A percentile compares a stretch with the other conserved stretches of the same genome.
Conservation (phyloP, 2,113 vertebrate genomes). For the Nibea coibor region DNA sequence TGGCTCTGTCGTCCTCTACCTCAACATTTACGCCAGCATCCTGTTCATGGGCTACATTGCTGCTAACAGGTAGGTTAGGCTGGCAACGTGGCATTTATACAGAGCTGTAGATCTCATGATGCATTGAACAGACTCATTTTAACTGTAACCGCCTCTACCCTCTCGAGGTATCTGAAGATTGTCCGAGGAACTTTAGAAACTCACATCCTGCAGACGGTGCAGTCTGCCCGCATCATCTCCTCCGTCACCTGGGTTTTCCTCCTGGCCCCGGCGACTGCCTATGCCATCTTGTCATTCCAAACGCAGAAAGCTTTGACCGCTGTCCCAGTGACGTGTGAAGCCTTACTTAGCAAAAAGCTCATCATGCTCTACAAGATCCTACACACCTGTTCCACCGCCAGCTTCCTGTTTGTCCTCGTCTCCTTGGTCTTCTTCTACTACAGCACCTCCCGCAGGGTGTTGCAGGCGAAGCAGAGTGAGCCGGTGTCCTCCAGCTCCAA, state of each 20-base stretch:
- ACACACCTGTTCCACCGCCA: constrained; percentile 6
- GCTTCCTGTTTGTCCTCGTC: constrained; percentile 62
- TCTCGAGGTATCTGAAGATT: constrained; percentile 73
- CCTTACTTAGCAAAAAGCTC: constrained; percentile 12
- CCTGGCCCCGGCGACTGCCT: constrained; percentile 8
- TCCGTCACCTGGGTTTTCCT: constrained; percentile 63
- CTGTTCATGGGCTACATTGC: constrained; percentile 76
- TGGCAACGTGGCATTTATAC: neutral
- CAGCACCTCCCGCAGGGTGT: constrained; percentile 54
- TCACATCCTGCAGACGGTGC: constrained; percentile 55
- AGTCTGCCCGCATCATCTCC: constrained; percentile 45
- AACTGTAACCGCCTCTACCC: neutral
- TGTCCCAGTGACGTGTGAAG: constrained; percentile 14
- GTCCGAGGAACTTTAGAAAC: constrained; percentile 42
- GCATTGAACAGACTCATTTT: too few relatives aligned
- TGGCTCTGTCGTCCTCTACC: constrained; percentile 29
- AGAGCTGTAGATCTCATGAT: neutral
- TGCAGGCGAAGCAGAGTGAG: constrained; percentile 11
- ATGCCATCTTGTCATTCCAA: constrained; percentile 42
- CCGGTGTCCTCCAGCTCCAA: neutral
- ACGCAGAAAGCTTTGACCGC: neutral
- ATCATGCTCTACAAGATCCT: constrained; percentile 34
- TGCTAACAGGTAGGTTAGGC: constrained; percentile 62
- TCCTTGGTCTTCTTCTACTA: constrained; percentile 66
- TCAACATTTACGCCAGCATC: constrained; percentile 64